These are phyloP conservation scores for Melolontha melolontha DNA, from an alignment of 2,888 invertebrate species.

Conservation along the genomic window DNA sequence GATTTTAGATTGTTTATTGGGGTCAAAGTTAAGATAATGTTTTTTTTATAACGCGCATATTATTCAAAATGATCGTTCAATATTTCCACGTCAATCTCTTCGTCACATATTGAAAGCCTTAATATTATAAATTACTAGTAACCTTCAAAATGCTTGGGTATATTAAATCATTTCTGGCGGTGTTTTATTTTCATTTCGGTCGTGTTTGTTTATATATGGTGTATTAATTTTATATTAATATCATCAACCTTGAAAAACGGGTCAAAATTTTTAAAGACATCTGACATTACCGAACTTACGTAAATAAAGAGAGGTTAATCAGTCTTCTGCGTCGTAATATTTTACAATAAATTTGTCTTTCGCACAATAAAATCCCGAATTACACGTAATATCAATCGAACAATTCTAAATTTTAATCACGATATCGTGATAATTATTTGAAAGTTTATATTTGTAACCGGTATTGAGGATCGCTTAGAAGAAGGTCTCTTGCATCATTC, in stretches of 20 bases:
- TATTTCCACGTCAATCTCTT: constrained; percentile 19
- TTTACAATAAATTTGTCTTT: neutral
- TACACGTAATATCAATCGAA: constrained; percentile 2
- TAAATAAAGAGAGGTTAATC: constrained; percentile 3
- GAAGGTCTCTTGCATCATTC: constrained; percentile 13
- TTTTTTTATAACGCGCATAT: neutral
- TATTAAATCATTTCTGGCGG: constrained; percentile 11
- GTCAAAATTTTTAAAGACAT: neutral
- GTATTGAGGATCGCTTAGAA: constrained; percentile 1
- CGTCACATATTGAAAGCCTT: neutral
- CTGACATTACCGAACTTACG: constrained; percentile 1
- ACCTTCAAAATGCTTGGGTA: constrained; percentile 14
- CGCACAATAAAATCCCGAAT: neutral
- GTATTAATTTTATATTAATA: constrained; percentile 9
- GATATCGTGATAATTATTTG: constrained; percentile 36
- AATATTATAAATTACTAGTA: neutral
- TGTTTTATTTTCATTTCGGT: neutral
- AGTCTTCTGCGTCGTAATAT: neutral
- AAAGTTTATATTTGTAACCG: constrained; percentile 28
- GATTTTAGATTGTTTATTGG: constrained; percentile 20
- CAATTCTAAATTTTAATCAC: constrained; percentile 8
- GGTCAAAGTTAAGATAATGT: constrained; percentile 23
- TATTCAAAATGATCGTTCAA: constrained; percentile 2
- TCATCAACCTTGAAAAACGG: constrained; percentile 21
- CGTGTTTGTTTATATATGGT: neutral